These are phyloP conservation scores for Oostethus manadensis DNA, from an alignment of 2,113 vertebrate species.

Conservation along the genomic window DNA sequence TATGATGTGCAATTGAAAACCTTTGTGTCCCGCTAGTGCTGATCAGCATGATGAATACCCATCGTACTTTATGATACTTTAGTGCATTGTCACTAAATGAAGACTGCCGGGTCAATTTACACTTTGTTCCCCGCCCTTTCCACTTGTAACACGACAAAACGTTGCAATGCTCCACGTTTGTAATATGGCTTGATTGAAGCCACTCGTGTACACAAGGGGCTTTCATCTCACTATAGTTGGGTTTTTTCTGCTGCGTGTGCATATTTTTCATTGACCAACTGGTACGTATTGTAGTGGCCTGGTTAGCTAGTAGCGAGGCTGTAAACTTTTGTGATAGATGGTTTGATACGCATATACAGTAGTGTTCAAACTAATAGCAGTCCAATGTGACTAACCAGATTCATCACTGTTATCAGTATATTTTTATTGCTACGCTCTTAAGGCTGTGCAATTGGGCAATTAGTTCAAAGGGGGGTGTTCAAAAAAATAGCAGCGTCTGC, in stretches of 20 bases:
- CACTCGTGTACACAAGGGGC: conserved; percentile 64
- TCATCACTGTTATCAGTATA: no score
- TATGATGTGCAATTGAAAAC: conserved; percentile 74
- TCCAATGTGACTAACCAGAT: no score
- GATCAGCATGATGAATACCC: conserved; percentile 71
- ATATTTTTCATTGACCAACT: conserved; percentile 40
- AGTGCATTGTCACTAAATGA: conserved; percentile 68
- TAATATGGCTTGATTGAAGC: conserved; percentile 68
- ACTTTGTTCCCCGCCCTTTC: conserved; percentile 50
- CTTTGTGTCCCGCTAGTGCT: conserved; percentile 67
- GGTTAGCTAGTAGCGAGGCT: conserved; percentile 10
- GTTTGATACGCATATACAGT: no score
- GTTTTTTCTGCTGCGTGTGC: conserved; percentile 49
- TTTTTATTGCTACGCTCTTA: no score
- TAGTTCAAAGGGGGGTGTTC: no score
- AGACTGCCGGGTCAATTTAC: conserved; percentile 68
- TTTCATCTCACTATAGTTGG: conserved; percentile 57
- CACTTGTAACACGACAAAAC: conserved; percentile 69
- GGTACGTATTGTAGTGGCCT: conserved; percentile 28
- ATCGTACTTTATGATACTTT: conserved; percentile 69
- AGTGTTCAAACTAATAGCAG: no score
- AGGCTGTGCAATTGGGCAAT: no score
- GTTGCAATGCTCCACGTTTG: conserved; percentile 63
- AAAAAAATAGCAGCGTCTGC: no score
- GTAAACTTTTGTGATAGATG: not conserved